Percentiles rank a stretch among this genome's conserved stretches.
Evolutionary conservation across 2,888 invertebrate species (phyloP).

Genomic region (Drosophila merina): DNA sequence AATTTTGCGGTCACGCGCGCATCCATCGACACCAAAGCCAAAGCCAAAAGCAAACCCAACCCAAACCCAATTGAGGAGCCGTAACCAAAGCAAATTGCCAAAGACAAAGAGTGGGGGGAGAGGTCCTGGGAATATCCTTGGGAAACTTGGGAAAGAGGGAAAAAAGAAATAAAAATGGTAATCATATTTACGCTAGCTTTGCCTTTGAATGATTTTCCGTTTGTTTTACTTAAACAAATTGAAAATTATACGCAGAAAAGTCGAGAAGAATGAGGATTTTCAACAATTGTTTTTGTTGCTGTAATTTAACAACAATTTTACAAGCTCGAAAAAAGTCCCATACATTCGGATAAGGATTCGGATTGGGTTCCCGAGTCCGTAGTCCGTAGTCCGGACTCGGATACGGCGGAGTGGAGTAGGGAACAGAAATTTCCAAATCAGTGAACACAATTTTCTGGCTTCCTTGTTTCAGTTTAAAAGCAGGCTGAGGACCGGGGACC

Average conservation of each 20-base stretch:
- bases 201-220: constrained; percentile 58
- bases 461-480: constrained; percentile 59
- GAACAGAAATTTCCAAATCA: constrained; percentile 71
- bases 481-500: not conserved
- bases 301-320: constrained; percentile 64
- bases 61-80: constrained; percentile 35
- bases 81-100: constrained; percentile 55
- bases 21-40: constrained; percentile 58
- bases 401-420: constrained; percentile 3
- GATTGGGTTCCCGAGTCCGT: too few species aligned
- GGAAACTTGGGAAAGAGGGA: constrained; percentile 29
- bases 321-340: constrained; percentile 42
- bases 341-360: not conserved
- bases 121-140: constrained; percentile 4
- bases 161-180: constrained; percentile 71
- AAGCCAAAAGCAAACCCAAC: constrained; percentile 1
- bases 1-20: constrained; percentile 76
- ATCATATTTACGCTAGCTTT: constrained; percentile 68
- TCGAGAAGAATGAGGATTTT: constrained; percentile 21
- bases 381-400: not conserved
- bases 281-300: constrained; percentile 45
- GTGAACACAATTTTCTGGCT: constrained; percentile 78
- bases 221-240: constrained; percentile 76
- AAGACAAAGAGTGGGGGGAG: constrained; percentile 22
- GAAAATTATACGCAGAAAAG: constrained; percentile 74